phyloP scores from a whole-genome alignment of 2,113 vertebrate genomes.

The Anthoscopus minutus region DNA sequence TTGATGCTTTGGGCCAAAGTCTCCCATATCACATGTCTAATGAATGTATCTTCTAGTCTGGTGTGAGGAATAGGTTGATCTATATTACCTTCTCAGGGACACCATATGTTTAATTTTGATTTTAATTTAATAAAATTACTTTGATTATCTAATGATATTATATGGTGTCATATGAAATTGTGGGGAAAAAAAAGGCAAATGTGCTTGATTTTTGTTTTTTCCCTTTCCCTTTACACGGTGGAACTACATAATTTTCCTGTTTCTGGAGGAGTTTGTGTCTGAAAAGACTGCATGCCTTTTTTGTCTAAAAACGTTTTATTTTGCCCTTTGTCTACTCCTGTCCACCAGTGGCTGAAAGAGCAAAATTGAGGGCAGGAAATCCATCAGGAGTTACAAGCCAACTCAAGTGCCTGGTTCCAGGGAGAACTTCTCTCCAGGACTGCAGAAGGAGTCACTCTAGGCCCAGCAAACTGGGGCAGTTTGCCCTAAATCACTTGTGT shows the following conservation, averaged over 20 bases:
- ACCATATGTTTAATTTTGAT: background rate
- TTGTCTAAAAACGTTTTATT: background rate
- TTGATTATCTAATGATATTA: background rate
- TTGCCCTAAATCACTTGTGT: fast-evolving
- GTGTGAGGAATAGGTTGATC: background rate
- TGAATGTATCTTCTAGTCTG: background rate
- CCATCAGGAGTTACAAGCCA: background rate
- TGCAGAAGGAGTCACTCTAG: background rate
- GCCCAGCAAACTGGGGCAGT: background rate
- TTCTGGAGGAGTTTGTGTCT: background rate
- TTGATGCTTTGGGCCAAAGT: background rate
- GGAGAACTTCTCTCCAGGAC: background rate
- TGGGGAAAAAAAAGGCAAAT: background rate
- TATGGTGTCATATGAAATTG: background rate
- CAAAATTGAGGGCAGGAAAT: background rate
- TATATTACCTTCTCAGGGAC: background rate
- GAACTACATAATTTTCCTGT: background rate
- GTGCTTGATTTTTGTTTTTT: background rate
- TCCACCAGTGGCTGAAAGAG: background rate
- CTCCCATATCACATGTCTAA: background rate
- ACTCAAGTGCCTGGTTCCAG: background rate
- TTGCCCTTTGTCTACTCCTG: background rate
- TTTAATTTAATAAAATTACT: background rate
- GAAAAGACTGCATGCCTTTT: background rate
- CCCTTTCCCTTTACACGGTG: background rate